These are phyloP conservation scores for Papilio helenus DNA, from an alignment of 1,140 invertebrate species.

Conservation along the genomic window DNA sequence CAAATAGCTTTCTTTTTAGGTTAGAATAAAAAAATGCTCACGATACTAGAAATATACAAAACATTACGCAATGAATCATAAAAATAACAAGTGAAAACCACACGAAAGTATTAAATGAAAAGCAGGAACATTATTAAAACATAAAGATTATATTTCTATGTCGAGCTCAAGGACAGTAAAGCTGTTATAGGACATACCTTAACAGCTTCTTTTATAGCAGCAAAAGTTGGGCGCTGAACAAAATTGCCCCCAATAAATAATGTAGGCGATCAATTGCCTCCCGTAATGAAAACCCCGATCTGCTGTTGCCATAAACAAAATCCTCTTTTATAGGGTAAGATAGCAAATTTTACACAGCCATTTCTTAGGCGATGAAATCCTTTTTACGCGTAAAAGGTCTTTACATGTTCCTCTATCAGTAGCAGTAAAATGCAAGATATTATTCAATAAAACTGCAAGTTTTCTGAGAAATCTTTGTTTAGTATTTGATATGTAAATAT, in stretches of 20 bases:
- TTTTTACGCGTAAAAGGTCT: constrained; percentile 60
- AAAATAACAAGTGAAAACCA: background rate
- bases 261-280: constrained; percentile 63
- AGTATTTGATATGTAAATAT: background rate
- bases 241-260: constrained; percentile 73
- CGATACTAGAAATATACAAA: background rate
- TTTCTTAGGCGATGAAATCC: constrained; percentile 53
- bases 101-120: background rate
- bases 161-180: constrained; percentile 29
- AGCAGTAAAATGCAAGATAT: constrained; percentile 32
- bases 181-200: constrained; percentile 26
- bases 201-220: constrained; percentile 35
- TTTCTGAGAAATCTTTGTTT: background rate
- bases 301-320: constrained; percentile 74
- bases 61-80: background rate
- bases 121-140: constrained; percentile 1
- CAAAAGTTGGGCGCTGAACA: constrained; percentile 41
- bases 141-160: background rate
- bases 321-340: constrained; percentile 69
- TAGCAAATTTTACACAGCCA: constrained; percentile 68
- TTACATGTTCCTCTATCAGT: constrained; percentile 53
- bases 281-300: constrained; percentile 74
- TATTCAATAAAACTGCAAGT: constrained; percentile 37
- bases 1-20: too few species aligned
- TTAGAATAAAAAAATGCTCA: background rate